Percentiles rank a stretch among this genome's conserved stretches.
phyloP scores from a whole-genome alignment of 2,888 invertebrate species.

The Argyresthia albistria region DNA sequence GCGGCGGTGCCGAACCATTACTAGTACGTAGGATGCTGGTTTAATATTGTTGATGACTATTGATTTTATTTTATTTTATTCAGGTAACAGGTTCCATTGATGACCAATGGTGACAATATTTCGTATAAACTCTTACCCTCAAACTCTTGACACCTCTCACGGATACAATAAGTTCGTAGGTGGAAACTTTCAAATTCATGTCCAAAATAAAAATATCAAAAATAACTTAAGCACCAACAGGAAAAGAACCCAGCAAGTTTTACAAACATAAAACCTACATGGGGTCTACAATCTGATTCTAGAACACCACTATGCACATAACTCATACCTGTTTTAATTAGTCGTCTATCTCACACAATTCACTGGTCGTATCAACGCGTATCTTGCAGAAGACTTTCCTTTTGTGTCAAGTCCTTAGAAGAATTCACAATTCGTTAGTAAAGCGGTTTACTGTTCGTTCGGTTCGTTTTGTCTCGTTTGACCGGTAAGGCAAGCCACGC shows the following conservation, averaged over 20 bases:
- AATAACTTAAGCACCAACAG: constrained; percentile 29
- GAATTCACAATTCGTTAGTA: not conserved
- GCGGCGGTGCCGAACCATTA: too few species aligned
- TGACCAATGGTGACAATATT: too few species aligned
- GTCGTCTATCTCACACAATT: not conserved
- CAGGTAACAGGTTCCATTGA: too few species aligned
- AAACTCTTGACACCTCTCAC: too few species aligned
- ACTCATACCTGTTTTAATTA: not conserved
- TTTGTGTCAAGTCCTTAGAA: not conserved
- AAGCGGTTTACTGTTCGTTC: constrained; percentile 43
- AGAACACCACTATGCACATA: constrained; percentile 48
- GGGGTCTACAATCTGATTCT: constrained; percentile 44
- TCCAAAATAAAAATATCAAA: constrained; percentile 5
- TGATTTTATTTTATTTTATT: too few species aligned
- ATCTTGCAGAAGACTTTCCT: not conserved
- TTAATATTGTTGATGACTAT: too few species aligned
- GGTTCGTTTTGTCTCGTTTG: constrained; percentile 56
- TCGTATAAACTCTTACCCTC: too few species aligned
- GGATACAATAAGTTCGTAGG: too few species aligned
- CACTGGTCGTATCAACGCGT: not conserved
- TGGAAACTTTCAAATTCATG: too few species aligned
- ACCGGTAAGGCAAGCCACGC: constrained; percentile 43
- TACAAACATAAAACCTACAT: too few species aligned
- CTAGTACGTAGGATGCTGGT: too few species aligned
- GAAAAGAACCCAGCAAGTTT: constrained; percentile 30